A percentile compares a stretch with the other conserved stretches of the same genome.
phyloP scores from a whole-genome alignment of 2,797 vertebrate species.

The Antennarius maculatus region DNA sequence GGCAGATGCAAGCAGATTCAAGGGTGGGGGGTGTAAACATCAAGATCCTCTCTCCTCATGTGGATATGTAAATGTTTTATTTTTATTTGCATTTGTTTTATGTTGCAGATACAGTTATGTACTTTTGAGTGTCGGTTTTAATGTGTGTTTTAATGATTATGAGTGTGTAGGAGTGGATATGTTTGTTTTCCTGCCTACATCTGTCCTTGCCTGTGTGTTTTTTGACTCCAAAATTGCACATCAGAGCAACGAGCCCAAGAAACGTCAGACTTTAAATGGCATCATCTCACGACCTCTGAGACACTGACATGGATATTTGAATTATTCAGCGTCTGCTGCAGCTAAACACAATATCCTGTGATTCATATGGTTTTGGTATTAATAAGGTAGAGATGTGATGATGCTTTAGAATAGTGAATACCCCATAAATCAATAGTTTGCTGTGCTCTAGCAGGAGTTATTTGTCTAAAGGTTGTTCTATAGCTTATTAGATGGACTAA shows the following conservation, averaged over 20 bases:
- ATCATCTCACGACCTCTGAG: conserved; percentile 18
- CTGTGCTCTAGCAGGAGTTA: conserved; percentile 2
- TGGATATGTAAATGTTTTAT: conserved; percentile 20
- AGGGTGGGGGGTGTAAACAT: conserved; percentile 57
- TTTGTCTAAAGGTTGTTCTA: neutral
- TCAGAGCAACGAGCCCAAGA: conserved; percentile 16
- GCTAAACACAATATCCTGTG: conserved; percentile 37
- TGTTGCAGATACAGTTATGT: neutral
- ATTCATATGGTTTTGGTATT: conserved; percentile 38
- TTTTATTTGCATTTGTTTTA: conserved; percentile 29
- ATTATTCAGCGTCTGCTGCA: conserved; percentile 39
- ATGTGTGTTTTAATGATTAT: neutral
- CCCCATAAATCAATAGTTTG: conserved; percentile 9
- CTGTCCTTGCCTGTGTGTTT: conserved; percentile 6
- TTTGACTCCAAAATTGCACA: conserved; percentile 13
- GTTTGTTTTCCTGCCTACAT: conserved; percentile 10
- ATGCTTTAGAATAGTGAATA: conserved; percentile 28
- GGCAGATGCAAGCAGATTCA: conserved; percentile 17
- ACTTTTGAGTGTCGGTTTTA: conserved; percentile 10
- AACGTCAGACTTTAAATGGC: conserved; percentile 11
- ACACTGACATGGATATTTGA: conserved; percentile 29
- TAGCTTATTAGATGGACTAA: conserved; percentile 42
- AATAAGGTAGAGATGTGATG: conserved; percentile 22
- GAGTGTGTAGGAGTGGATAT: conserved; percentile 9
- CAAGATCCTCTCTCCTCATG: conserved; percentile 38